Base-by-base conservation (phyloP, 2,797 vertebrate genomes). In the Glossophaga mutica region DNA sequence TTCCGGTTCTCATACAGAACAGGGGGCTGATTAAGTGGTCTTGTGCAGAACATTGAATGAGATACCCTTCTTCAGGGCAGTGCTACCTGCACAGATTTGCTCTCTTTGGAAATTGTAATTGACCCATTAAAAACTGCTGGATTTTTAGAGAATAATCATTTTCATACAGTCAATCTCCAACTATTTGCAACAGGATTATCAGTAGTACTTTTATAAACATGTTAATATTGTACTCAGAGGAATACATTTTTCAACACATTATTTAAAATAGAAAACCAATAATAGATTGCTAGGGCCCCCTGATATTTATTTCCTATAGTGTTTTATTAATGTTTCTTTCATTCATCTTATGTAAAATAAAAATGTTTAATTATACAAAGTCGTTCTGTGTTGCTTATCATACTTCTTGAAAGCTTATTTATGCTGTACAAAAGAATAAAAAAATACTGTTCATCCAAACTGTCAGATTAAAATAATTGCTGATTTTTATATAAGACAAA, bases 231-330 rank as follows among this genome's bases (percentile, higher is more conserved):
- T 37, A n/a, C 15, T 67, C 26, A 83, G 55, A 88, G 8, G 26
- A 59, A 94, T 48, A 12, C 5, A 74, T 88, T 85, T 52, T 39
- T 93, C 29, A 91, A 67, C 48, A 52, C 7, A 62, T 65, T 77
- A 48, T 67, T 93, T 85, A 65, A 96, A 97, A 44, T 50, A 87
- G 84, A 88, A 90, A 81, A 39, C 68, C 4, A 88, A 59, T 55
- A 83, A 44, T 74, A 37, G 1, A 19, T 21, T 67, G 5, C 21
- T 70, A 24, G 91, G 52, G 6, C 2, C 6, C 1, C 77, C 55
- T 76, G 62, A 85, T 77, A 77, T 22, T 34, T 86, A 81, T 77
- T 59, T 24, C 3, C 32, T 57, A 9, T 48, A 91, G 9, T 74
- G 22, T 91, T 94, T 94, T 85, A 73, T 91, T 82, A 87, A 88